Evolutionary conservation across 2,797 vertebrate genomes (phyloP).

Genomic region (Ambastaia sidthimunki): DNA sequence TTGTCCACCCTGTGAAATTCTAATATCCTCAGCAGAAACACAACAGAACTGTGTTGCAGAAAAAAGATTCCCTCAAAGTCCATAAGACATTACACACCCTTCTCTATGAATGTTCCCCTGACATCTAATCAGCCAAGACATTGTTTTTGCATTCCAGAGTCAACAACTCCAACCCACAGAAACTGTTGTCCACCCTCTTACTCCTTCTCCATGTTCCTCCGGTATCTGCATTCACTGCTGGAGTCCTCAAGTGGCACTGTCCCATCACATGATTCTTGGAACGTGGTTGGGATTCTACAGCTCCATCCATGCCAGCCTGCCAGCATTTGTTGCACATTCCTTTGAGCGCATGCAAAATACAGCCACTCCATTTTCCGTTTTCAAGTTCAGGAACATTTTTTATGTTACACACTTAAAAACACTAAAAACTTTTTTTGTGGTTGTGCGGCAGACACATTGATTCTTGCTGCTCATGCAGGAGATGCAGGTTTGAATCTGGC

Average conservation of each 20-base stretch:
- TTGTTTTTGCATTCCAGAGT: constrained; percentile 19
- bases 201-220: not conserved
- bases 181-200: constrained; percentile 11
- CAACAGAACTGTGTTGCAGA: constrained; percentile 15
- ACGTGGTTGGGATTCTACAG: too few relatives aligned
- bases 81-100: constrained; percentile 9
- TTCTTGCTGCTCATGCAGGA: not conserved
- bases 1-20: not conserved
- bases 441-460: not conserved
- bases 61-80: constrained; percentile 5
- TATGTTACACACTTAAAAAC: too few relatives aligned
- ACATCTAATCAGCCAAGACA: constrained; percentile 28
- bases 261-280: not conserved
- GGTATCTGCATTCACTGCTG: not conserved
- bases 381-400: too few relatives aligned
- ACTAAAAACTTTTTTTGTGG: too few relatives aligned
- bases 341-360: too few relatives aligned
- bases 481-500: not conserved
- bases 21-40: not conserved
- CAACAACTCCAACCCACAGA: constrained; percentile 17
- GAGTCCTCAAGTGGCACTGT: not conserved
- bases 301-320: too few relatives aligned
- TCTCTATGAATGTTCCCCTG: constrained; percentile 13
- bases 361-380: too few relatives aligned
- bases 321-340: too few relatives aligned